These are phyloP conservation scores for Rhadinocentrus ornatus DNA, from an alignment of 2,797 vertebrate genomes.

Conservation along the genomic window DNA sequence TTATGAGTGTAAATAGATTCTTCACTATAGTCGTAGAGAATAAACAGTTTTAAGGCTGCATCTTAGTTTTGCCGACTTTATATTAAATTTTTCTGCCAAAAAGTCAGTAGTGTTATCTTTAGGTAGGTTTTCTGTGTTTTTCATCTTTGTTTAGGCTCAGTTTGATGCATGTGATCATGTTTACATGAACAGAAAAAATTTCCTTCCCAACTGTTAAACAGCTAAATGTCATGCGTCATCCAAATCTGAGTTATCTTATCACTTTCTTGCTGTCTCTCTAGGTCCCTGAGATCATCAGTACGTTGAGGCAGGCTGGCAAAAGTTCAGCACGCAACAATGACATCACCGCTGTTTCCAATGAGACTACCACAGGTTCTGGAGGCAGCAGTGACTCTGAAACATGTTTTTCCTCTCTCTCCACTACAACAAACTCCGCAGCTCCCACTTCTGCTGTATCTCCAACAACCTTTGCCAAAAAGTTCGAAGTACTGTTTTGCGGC, in stretches of 20 bases:
- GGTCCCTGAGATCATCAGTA: conserved; percentile 98
- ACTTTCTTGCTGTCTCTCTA: conserved; percentile 54
- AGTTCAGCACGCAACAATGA: conserved; percentile 91
- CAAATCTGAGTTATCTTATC: conserved; percentile 7
- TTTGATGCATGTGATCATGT: not conserved
- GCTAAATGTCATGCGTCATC: not conserved
- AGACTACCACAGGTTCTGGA: conserved; percentile 63
- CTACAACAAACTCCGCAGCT: conserved; percentile 78
- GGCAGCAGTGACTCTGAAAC: conserved; percentile 56
- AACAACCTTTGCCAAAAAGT: conserved; percentile 92
- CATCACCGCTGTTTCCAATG: conserved; percentile 73
- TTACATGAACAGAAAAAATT: not conserved
- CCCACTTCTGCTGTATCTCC: conserved; percentile 77
- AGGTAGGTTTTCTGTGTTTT: not conserved
- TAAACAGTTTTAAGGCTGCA: too few species aligned
- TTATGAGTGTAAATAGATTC: too few species aligned
- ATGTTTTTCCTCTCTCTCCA: conserved; percentile 62
- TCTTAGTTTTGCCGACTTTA: too few species aligned
- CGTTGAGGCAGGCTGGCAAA: conserved; percentile 94
- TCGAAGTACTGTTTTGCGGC: conserved; percentile 96
- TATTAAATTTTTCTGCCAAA: not conserved
- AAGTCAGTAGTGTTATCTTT: not conserved
- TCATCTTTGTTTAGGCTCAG: not conserved
- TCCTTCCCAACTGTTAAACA: not conserved
- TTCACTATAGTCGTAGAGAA: too few species aligned